Percentiles rank a stretch among this genome's conserved stretches.
Evolutionary conservation across 2,797 vertebrate species (phyloP).

Genomic region (Anableps anableps): DNA sequence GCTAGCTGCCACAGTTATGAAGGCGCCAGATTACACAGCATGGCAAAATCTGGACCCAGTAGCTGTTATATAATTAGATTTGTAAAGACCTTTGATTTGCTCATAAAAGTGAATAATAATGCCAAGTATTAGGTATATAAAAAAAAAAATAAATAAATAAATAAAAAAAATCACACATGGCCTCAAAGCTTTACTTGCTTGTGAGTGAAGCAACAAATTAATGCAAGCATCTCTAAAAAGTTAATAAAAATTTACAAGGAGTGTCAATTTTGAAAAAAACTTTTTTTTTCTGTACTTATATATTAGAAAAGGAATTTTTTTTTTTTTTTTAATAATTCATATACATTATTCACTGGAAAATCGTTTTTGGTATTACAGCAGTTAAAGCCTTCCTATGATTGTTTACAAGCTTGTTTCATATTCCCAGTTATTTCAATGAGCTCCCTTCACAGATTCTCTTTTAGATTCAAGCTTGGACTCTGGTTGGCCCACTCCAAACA

Average conservation of each 20-base stretch:
- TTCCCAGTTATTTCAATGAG: neutral
- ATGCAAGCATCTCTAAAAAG: no score
- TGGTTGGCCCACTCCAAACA: neutral
- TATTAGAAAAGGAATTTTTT: no score
- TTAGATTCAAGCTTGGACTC: neutral
- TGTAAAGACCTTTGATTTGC: neutral
- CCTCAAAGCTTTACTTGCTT: neutral
- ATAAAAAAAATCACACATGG: neutral
- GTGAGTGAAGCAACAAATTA: neutral
- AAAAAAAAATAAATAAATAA: neutral
- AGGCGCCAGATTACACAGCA: neutral
- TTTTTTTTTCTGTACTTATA: no score
- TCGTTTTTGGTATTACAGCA: no score
- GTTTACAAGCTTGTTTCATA: no score
- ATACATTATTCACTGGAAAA: no score
- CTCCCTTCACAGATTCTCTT: neutral
- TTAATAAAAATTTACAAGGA: neutral
- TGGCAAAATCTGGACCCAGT: neutral
- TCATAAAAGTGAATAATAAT: neutral
- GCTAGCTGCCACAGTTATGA: neutral
- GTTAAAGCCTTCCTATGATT: no score
- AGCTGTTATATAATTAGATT: constrained; percentile 1
- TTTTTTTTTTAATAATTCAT: no score
- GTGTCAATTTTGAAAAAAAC: no score
- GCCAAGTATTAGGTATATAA: neutral